A percentile compares a stretch with the other conserved stretches of the same genome.
These are phyloP conservation scores for Oryctes rhinoceros DNA, from an alignment of 1,140 invertebrate species.

Conservation along the genomic window DNA sequence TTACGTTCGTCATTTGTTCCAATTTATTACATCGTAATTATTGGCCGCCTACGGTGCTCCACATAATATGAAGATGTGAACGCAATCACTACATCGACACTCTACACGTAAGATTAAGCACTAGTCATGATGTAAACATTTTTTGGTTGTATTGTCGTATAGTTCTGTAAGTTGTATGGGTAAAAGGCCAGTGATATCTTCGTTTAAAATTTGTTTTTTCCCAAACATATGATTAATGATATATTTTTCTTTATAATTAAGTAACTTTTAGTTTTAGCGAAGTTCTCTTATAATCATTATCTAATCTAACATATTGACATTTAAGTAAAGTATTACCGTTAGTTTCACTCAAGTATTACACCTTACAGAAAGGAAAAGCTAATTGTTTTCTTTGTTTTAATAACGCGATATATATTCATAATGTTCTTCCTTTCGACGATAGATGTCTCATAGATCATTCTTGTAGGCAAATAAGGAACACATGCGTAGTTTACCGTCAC, in stretches of 20 bases:
- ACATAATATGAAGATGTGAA: slow-evolving; percentile 3
- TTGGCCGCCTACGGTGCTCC: neutral
- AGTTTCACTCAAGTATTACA: neutral
- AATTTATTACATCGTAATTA: slow-evolving; percentile 8
- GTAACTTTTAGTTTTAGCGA: no score
- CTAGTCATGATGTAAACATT: no score
- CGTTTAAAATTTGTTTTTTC: no score
- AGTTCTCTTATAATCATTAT: no score
- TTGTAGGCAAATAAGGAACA: neutral
- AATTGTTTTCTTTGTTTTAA: neutral
- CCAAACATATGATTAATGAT: no score
- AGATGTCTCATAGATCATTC: slow-evolving; percentile 4
- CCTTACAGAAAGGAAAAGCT: neutral
- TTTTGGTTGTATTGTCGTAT: no score
- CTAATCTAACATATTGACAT: no score
- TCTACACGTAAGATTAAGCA: neutral
- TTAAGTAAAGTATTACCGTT: neutral
- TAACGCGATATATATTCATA: slow-evolving; percentile 9
- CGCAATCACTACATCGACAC: neutral
- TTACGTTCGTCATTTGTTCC: neutral
- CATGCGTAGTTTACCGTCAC: neutral
- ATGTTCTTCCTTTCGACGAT: neutral
- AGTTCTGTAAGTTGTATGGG: no score
- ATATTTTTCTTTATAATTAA: no score
- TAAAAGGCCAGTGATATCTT: no score